Percentiles rank a stretch among this genome's conserved stretches.
Conservation (phyloP, 53 echinoderm and acorn worm genomes). For the Astropecten irregularis region DNA sequence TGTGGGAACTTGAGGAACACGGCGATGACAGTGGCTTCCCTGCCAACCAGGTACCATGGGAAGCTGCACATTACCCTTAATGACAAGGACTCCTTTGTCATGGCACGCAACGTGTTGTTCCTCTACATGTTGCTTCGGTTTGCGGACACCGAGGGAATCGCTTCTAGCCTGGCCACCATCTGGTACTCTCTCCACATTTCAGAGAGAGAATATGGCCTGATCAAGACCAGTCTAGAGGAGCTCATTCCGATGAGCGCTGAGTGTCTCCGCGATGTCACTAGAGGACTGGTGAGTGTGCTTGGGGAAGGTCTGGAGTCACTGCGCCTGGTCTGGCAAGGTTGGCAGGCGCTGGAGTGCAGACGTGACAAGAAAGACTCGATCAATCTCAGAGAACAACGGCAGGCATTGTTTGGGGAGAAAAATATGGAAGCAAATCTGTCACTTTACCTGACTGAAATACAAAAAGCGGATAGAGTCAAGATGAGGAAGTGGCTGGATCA, state of each 20-base stretch:
- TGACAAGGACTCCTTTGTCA: conserved; percentile 37
- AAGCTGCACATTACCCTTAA: conserved; percentile 28
- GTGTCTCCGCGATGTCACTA: conserved; percentile 11
- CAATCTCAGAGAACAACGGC: conserved; percentile 20
- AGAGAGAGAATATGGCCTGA: background rate
- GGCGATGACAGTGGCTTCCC: conserved; percentile 43
- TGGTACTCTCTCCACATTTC: background rate
- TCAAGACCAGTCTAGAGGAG: conserved; percentile 13
- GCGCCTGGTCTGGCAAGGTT: conserved; percentile 26
- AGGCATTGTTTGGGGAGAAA: background rate
- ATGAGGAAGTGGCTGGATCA: conserved; percentile 19
- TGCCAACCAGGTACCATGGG: conserved; percentile 26
- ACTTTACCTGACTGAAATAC: background rate
- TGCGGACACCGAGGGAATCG: background rate
- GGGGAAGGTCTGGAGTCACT: background rate
- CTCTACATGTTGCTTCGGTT: conserved; percentile 33
- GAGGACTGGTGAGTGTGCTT: conserved; percentile 8
- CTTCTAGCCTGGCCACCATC: background rate
- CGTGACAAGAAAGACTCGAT: background rate
- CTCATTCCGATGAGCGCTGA: background rate
- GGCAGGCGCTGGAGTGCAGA: conserved; percentile 42
- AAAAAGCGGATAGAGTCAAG: background rate
- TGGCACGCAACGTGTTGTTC: conserved; percentile 50
- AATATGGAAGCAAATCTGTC: background rate
- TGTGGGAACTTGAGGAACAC: conserved; percentile 58